Evolutionary conservation across 2,888 invertebrate species (phyloP).

Genomic region (Gymnoscelis rufifasciata): DNA sequence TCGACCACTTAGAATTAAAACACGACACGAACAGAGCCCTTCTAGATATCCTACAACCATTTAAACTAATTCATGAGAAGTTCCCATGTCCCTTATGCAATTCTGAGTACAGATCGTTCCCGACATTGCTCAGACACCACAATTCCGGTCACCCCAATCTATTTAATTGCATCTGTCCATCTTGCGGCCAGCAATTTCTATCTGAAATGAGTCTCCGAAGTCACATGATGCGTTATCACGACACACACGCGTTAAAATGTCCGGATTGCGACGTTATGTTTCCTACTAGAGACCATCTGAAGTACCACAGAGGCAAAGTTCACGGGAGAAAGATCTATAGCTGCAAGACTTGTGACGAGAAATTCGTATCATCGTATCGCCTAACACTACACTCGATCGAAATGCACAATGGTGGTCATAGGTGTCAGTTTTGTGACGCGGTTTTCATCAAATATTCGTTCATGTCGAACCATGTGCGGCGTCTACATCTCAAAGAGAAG

Average conservation of each 20-base stretch:
- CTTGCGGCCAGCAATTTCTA: constrained; percentile 19
- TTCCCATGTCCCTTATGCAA: constrained; percentile 19
- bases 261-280: constrained; percentile 12
- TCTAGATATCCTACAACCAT: constrained; percentile 13
- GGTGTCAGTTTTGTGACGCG: constrained; percentile 52
- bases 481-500: constrained; percentile 59
- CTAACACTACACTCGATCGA: constrained; percentile 52
- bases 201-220: constrained; percentile 4
- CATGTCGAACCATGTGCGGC: constrained; percentile 54
- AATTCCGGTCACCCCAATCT: constrained; percentile 14
- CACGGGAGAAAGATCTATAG: constrained; percentile 27
- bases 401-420: constrained; percentile 50
- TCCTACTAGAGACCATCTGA: constrained; percentile 2
- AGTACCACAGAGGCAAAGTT: constrained; percentile 11
- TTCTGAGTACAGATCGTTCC: constrained; percentile 17
- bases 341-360: constrained; percentile 53
- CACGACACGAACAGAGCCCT: constrained; percentile 23
- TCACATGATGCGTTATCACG: constrained; percentile 16
- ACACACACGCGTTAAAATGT: constrained; percentile 10
- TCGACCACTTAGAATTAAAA: constrained; percentile 23
- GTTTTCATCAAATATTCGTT: constrained; percentile 54
- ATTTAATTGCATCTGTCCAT: constrained; percentile 13
- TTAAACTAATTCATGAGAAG: constrained; percentile 20
- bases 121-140: constrained; percentile 13
- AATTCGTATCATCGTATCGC: constrained; percentile 50